Percentiles rank a stretch among this genome's conserved stretches.
These are phyloP conservation scores for Tanytarsus gracilentus DNA, from an alignment of 2,888 invertebrate genomes.

Conservation along the genomic window DNA sequence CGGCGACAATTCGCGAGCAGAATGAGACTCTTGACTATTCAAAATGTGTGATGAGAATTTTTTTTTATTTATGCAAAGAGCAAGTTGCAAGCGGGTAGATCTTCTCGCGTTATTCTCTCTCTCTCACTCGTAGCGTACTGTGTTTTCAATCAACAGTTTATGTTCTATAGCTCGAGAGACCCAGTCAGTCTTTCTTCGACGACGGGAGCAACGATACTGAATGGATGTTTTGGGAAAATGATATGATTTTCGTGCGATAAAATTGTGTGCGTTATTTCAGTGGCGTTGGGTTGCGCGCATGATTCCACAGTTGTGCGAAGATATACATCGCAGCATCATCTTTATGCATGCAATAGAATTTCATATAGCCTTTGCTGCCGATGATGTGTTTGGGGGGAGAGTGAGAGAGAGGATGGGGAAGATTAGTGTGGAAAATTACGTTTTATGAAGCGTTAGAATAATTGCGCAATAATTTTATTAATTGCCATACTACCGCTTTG, in stretches of 20 bases:
- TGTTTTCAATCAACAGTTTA: background rate
- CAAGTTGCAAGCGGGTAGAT: background rate
- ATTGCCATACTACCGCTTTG: background rate
- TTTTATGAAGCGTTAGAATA: conserved; percentile 1
- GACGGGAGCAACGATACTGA: conserved; percentile 14
- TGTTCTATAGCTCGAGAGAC: background rate
- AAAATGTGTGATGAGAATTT: conserved; percentile 1
- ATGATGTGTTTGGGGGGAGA: background rate
- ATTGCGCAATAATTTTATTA: conserved; percentile 6
- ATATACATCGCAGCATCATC: background rate
- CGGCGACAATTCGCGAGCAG: background rate
- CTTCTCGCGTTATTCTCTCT: background rate
- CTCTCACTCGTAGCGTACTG: background rate
- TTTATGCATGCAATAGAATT: background rate
- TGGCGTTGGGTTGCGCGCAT: background rate
- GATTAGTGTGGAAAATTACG: background rate
- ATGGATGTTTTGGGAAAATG: background rate
- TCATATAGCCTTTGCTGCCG: background rate
- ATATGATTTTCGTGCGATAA: conserved; percentile 15
- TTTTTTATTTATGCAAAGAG: background rate
- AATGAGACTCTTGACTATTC: conserved; percentile 1
- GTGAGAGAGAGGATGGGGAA: background rate
- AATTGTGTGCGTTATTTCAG: conserved; percentile 8
- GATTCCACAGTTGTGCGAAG: too few species aligned
- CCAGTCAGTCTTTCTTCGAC: conserved; percentile 2